Base-by-base conservation (phyloP, 1,140 invertebrate species). In the Protaetia brevitarsis region DNA sequence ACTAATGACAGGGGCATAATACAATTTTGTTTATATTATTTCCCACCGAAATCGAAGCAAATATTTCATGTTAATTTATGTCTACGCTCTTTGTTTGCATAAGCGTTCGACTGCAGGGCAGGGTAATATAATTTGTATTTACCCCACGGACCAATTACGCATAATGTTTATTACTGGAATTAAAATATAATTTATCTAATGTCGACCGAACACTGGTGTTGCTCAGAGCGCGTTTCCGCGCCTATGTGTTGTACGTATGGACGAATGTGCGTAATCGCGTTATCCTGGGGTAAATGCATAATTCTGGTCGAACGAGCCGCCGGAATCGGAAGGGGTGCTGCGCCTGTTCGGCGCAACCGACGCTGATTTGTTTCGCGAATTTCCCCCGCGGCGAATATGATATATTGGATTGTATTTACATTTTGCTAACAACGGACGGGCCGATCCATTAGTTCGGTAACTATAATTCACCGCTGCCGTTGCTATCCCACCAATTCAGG, bases 131-230 rank as follows among this genome's bases (percentile, higher is more conserved):
- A 13, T 45, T 45, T 45, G 41, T 45, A 45, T 45, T 45, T 45
- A 45, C 41, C 41, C 41, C 41, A 45, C 16, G 41, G 41, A 45
- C 41, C 41, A 45, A 45, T 45, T 45, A 45, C 41, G 41, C 8
- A 45, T 45, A 45, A 45, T 45, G 41, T 45, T 45, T 45, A 45
- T 45, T 45, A 45, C 41, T 45, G 41, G 41, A 45, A 45, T 45
- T 45, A 45, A 45, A 45, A 45, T 45, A 45, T 45, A 45, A 45
- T 45, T 45, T 45, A 45, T 45, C 41, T 45, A 45, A 45, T 45
- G 41, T 45, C 41, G 13, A 10, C 41, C 41, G 23, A 45, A 13
- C 0, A 6, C 41, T n/a, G 36, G 36, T n/a, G 16, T 37, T 37
- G 16, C 36, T n/a, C 4, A n/a, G 16, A 3, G 36, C 11, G 36